A percentile compares a stretch with the other conserved stretches of the same genome.
These are phyloP conservation scores for Electrona antarctica DNA, from an alignment of 2,113 vertebrate species.

Conservation along the genomic window DNA sequence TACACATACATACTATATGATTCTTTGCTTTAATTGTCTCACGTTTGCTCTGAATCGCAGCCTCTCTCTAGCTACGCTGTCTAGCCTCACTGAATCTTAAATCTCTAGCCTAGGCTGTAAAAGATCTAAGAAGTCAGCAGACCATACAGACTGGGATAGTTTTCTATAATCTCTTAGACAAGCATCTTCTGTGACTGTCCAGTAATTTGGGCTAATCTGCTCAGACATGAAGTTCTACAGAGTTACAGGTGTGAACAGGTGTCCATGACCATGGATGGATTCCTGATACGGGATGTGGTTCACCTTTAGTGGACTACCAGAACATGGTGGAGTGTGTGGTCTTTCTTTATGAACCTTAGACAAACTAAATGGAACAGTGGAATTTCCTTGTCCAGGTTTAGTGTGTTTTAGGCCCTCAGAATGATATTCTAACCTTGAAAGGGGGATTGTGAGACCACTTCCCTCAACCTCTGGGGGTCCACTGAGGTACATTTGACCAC, in stretches of 20 bases:
- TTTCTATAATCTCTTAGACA: slow-evolving; percentile 15
- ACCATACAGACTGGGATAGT: slow-evolving; percentile 13
- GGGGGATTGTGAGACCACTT: neutral
- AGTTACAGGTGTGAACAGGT: slow-evolving; percentile 53
- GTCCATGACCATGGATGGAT: slow-evolving; percentile 40
- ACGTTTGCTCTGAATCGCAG: neutral
- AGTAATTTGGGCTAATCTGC: neutral
- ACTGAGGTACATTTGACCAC: neutral
- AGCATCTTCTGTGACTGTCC: slow-evolving; percentile 1
- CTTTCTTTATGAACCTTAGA: slow-evolving; percentile 2
- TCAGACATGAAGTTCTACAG: slow-evolving; percentile 6
- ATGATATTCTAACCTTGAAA: neutral
- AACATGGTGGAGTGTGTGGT: slow-evolving; percentile 32
- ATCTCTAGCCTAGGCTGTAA: slow-evolving; percentile 45
- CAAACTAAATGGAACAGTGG: neutral
- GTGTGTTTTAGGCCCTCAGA: slow-evolving; percentile 1
- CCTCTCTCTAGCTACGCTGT: neutral
- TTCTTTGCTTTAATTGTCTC: too few relatives aligned
- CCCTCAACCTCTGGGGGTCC: neutral
- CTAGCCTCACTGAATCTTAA: slow-evolving; percentile 22
- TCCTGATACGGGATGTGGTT: slow-evolving; percentile 34
- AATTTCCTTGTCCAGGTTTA: neutral
- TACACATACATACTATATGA: too few relatives aligned
- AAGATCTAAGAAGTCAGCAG: slow-evolving; percentile 5
- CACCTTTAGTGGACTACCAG: slow-evolving; percentile 12